Conservation (phyloP, 2,888 invertebrate species). For the Mellilla xanthometata region DNA sequence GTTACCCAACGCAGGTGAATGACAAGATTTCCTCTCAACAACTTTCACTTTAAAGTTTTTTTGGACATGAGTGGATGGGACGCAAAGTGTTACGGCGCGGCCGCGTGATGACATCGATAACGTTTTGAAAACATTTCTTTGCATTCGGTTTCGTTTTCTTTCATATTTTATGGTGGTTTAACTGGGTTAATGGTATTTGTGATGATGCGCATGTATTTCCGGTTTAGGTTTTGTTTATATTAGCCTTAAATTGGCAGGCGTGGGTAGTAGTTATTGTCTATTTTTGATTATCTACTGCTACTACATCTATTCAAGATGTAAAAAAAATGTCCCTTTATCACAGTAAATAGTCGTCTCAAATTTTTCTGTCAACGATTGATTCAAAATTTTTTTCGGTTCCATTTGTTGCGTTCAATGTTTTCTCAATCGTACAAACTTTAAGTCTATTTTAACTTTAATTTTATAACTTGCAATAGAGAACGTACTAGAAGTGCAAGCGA, state of each 20-base stretch:
- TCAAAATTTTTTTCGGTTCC: too few relatives aligned
- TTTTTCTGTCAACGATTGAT: too few relatives aligned
- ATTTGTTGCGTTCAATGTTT: too few relatives aligned
- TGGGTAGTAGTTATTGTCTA: too few relatives aligned
- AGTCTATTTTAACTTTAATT: too few relatives aligned
- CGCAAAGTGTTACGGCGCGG: slow-evolving; percentile 30
- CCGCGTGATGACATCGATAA: slow-evolving; percentile 39
- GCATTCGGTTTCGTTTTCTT: slow-evolving; percentile 31
- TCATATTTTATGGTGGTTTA: slow-evolving; percentile 8
- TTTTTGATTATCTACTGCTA: too few relatives aligned
- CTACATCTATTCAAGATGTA: too few relatives aligned
- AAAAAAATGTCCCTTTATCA: too few relatives aligned
- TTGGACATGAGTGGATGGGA: slow-evolving; percentile 49
- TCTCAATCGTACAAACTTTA: too few relatives aligned
- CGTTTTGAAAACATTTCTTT: slow-evolving; percentile 22
- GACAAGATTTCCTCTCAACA: slow-evolving; percentile 65
- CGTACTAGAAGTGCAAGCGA: slow-evolving; percentile 21
- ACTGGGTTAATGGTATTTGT: not conserved
- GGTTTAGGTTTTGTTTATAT: not conserved
- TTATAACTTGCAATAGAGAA: too few relatives aligned
- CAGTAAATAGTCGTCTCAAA: too few relatives aligned
- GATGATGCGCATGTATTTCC: not conserved
- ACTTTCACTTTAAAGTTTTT: slow-evolving; percentile 78
- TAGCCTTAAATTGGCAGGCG: too few relatives aligned
- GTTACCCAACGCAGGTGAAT: slow-evolving; percentile 67